phyloP scores from a whole-genome alignment of 1,140 invertebrate species.

The Heliconius hermathena region DNA sequence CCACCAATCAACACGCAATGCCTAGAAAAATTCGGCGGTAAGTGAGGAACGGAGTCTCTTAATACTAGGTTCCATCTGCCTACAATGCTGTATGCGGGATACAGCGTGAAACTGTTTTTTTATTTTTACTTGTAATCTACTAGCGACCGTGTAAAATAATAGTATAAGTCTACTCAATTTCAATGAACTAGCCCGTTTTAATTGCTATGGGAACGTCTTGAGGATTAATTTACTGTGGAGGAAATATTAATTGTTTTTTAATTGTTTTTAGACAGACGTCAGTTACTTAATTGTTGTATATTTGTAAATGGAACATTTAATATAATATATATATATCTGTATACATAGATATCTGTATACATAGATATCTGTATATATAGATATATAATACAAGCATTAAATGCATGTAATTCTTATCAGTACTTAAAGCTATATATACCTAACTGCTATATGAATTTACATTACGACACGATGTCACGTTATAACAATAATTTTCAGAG shows the following conservation, averaged over 20 bases:
- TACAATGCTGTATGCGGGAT: no score
- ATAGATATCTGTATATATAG: no score
- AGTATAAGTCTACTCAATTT: slow-evolving; percentile 27
- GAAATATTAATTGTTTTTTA: slow-evolving; percentile 15
- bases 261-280: background rate
- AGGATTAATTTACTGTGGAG: slow-evolving; percentile 27
- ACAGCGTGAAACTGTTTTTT: slow-evolving; percentile 24
- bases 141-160: slow-evolving; percentile 26
- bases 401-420: background rate
- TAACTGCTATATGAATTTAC: background rate
- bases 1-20: no score
- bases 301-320: no score
- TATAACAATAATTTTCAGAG: background rate
- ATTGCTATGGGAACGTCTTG: slow-evolving; percentile 26
- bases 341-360: no score
- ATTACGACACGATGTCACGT: slow-evolving; percentile 7
- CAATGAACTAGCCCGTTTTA: slow-evolving; percentile 16
- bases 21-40: no score
- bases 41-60: no score
- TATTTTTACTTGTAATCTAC: slow-evolving; percentile 44
- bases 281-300: background rate
- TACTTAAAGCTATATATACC: background rate
- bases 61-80: no score
- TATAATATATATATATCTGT: no score
- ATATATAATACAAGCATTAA: background rate